Evolutionary conservation across 2,888 invertebrate species (phyloP).

Genomic region (Poecilobothrus nobilitatus): DNA sequence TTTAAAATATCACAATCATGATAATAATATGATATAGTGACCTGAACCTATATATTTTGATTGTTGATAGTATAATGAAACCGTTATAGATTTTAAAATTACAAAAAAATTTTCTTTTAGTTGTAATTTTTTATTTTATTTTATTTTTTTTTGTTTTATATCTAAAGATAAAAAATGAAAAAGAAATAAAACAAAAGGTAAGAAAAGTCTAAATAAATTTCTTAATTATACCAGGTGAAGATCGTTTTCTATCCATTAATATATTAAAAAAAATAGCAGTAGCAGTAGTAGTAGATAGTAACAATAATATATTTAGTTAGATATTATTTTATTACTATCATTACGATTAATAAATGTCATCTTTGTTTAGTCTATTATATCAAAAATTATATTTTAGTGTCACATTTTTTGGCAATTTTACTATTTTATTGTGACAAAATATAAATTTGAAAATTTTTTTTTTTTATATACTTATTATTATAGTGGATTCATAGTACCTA

Average conservation of each 20-base stretch:
- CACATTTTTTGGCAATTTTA: not conserved
- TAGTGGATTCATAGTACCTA: no score
- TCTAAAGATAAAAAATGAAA: not conserved
- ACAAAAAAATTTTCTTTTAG: no score
- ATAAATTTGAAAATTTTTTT: no score
- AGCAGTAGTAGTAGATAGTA: not conserved
- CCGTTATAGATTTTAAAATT: not conserved
- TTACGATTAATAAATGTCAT: slow-evolving; percentile 6
- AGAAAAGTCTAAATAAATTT: not conserved
- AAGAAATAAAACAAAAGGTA: not conserved
- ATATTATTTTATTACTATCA: slow-evolving; percentile 1
- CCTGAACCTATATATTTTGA: not conserved
- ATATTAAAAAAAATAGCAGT: no score
- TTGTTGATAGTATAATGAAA: not conserved
- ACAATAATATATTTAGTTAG: not conserved
- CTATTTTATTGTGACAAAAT: no score
- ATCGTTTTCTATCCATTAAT: not conserved
- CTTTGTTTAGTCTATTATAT: not conserved
- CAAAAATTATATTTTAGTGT: not conserved
- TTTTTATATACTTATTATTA: no score
- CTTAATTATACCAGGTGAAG: not conserved
- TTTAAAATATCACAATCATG: not conserved
- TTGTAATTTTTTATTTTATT: no score
- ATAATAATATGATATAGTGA: not conserved
- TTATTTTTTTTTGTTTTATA: no score